Base-by-base conservation (phyloP, 2,888 invertebrate genomes). In the Dermolepida albohirtum region DNA sequence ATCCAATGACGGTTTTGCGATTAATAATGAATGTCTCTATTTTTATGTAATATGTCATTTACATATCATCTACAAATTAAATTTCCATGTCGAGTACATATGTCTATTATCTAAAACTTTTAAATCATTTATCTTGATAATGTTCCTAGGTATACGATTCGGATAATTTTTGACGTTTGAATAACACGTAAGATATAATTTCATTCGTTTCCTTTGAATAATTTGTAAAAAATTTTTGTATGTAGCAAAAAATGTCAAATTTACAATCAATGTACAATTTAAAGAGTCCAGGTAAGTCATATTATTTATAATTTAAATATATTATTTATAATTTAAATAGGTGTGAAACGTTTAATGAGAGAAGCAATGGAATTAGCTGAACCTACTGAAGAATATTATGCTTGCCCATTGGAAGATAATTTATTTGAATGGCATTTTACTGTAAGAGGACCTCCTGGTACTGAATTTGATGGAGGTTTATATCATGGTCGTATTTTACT, bases 381-480 rank as follows among this genome's bases (percentile, higher is more conserved):
- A 75, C 90, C 96, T 5, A 96, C 96, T 0, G 95, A 95, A 78
- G 93, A 96, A 81, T 96, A 94, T 82, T 91, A 87, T 83, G 96
- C 96, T 10, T 90, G 92, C 77, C 97, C 97, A 1, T 83, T 97
- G 54, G 96, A 96, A 82, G 97, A 97, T 81, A 98, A 97, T 84
- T 85, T 97, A 62, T 97, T 98, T 82, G 97, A 97, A 82, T 98
- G 97, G 97, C 97, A 98, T 83, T 97, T 98, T 81, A 97, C 97
- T 0, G 92, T 97, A 2, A 88, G 93, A 77, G 97, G 97, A 5
- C 95, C 97, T 1, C 89, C 90, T 63, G 92, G 92, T 22, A 92
- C 95, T 0, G 96, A 96, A 75, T 97, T 96, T 83, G 93, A 94
- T 76, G 92, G 91, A 69, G 97, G 97, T 40, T 87, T 94, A 71